Percentiles rank a stretch among this genome's conserved stretches.
phyloP scores from a whole-genome alignment of 2,888 invertebrate genomes.

The Melipona bicolor region DNA sequence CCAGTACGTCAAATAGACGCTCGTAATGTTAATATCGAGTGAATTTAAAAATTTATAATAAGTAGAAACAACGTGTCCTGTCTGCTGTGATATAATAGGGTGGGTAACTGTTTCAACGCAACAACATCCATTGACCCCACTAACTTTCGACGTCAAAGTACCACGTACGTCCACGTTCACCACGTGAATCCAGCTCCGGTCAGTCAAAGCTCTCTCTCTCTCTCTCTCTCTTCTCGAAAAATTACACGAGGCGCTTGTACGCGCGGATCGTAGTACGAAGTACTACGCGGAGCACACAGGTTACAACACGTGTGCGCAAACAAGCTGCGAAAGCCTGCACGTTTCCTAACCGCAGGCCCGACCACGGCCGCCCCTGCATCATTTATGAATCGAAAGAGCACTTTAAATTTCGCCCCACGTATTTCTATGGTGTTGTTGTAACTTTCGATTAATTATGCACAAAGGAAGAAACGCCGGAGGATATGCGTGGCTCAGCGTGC shows the following conservation, averaged over 20 bases:
- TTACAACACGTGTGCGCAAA: not conserved
- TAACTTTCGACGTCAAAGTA: conserved; percentile 9
- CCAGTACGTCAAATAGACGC: too few relatives aligned
- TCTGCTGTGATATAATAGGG: not conserved
- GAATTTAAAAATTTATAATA: not conserved
- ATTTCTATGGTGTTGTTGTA: conserved; percentile 31
- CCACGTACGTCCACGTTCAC: not conserved
- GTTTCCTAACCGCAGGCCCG: not conserved
- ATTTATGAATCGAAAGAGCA: conserved; percentile 48
- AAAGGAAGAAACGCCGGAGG: conserved; percentile 32
- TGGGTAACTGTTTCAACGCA: not conserved
- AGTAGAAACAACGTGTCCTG: not conserved
- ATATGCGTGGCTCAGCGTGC: not conserved
- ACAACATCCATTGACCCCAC: not conserved
- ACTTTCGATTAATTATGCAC: conserved; percentile 50
- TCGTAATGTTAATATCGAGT: not conserved
- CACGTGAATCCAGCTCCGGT: not conserved
- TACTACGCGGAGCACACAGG: too few relatives aligned
- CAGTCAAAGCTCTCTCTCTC: not conserved
- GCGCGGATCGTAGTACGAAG: not conserved
- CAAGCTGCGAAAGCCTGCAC: conserved; percentile 19
- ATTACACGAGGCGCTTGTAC: conserved; percentile 22
- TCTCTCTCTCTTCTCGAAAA: not conserved
- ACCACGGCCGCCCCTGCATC: conserved; percentile 26
- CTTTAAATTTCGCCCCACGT: conserved; percentile 36